These are phyloP conservation scores for Eunapius fragilis DNA, from an alignment of 37 sponge, comb jelly and placozoan genomes.

Conservation along the genomic window DNA sequence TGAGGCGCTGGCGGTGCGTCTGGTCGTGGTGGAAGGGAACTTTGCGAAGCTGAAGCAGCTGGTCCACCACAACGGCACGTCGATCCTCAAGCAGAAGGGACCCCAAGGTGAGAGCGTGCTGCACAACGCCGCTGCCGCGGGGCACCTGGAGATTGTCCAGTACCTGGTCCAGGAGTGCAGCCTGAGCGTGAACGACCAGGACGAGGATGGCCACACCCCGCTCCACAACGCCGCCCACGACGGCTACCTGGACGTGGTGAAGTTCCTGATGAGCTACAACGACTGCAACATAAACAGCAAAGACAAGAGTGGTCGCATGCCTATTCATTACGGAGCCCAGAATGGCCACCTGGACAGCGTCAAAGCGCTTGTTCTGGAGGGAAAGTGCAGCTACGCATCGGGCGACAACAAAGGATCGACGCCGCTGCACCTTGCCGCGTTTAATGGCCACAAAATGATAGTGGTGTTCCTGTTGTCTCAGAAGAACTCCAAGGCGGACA, in stretches of 20 bases:
- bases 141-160: constrained; percentile 31
- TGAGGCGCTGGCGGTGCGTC: constrained; percentile 11
- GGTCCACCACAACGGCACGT: constrained; percentile 3
- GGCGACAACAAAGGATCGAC: constrained; percentile 61
- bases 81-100: constrained; percentile 25
- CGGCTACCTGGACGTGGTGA: constrained; percentile 60
- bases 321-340: constrained; percentile 74
- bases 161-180: constrained; percentile 46
- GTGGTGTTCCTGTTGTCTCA: constrained; percentile 45
- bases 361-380: constrained; percentile 30
- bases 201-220: constrained; percentile 48
- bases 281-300: constrained; percentile 25
- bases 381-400: background rate
- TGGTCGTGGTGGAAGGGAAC: constrained; percentile 47
- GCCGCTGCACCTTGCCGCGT: constrained; percentile 74
- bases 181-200: constrained; percentile 20
- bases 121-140: constrained; percentile 50
- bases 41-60: constrained; percentile 13
- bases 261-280: constrained; percentile 35
- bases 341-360: constrained; percentile 71
- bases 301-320: constrained; percentile 65
- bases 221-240: constrained; percentile 74
- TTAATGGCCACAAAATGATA: constrained; percentile 56
- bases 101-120: constrained; percentile 52
- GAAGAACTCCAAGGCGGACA: constrained; percentile 4